A percentile compares a stretch with the other conserved stretches of the same genome.
Conservation (phyloP, 2,888 invertebrate genomes). For the Apeira syringaria region DNA sequence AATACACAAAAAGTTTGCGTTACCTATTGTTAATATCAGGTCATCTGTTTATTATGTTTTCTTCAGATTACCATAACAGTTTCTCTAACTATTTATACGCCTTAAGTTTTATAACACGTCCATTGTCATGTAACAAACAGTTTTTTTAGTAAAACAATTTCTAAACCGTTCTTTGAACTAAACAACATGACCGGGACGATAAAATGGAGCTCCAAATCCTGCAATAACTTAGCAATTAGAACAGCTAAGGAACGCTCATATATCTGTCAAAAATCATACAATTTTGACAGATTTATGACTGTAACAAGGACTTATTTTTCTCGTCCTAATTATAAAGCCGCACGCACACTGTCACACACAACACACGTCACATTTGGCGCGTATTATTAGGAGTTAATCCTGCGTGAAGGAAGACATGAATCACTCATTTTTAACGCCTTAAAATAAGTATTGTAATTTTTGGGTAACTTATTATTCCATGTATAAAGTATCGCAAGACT, state of each 20-base stretch:
- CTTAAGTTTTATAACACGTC: too few species aligned
- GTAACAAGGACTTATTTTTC: constrained; percentile 23
- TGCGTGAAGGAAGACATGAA: constrained; percentile 39
- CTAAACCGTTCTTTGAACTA: too few species aligned
- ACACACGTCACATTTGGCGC: constrained; percentile 19
- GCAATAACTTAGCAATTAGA: constrained; percentile 10
- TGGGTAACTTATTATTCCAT: neutral
- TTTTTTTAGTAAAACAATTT: too few species aligned
- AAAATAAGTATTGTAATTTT: neutral
- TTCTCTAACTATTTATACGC: too few species aligned
- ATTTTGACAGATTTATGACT: constrained; percentile 22
- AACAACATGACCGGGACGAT: too few species aligned
- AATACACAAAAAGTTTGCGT: too few species aligned
- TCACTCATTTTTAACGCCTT: constrained; percentile 31
- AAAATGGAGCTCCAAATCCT: too few species aligned
- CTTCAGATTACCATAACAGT: too few species aligned
- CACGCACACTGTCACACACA: constrained; percentile 22
- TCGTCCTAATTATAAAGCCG: constrained; percentile 27
- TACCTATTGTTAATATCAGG: too few species aligned
- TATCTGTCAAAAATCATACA: constrained; percentile 20
- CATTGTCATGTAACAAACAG: too few species aligned
- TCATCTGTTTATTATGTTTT: too few species aligned
- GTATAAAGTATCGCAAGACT: too few species aligned
- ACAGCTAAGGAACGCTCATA: constrained; percentile 18
- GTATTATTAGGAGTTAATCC: constrained; percentile 23